Conservation (phyloP, 1,140 invertebrate species). For the Bombus haemorrhoidalis region DNA sequence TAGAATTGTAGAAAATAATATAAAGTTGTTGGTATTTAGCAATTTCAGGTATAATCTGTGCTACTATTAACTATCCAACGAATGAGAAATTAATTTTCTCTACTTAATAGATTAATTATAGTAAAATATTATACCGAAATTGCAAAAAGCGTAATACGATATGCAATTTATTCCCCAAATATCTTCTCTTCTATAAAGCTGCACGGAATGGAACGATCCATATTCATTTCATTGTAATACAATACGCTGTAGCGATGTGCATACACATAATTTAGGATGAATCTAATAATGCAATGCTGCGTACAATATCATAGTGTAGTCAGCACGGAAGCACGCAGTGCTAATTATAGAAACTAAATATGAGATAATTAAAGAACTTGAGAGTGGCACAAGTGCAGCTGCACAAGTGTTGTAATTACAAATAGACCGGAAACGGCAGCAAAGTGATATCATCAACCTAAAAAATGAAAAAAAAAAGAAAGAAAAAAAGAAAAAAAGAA, state of each 20-base stretch:
- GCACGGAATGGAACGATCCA: too few relatives aligned
- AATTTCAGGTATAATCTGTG: too few relatives aligned
- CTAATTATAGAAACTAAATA: slow-evolving; percentile 39
- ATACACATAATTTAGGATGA: background rate
- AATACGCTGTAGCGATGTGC: background rate
- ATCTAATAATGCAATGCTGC: background rate
- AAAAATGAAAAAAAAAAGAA: background rate
- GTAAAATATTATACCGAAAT: too few relatives aligned
- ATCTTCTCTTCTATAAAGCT: too few relatives aligned
- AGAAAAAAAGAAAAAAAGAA: background rate
- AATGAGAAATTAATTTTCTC: too few relatives aligned
- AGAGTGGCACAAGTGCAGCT: slow-evolving; percentile 26
- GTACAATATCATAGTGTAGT: background rate
- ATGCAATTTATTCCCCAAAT: too few relatives aligned
- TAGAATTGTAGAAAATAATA: background rate
- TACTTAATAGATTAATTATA: too few relatives aligned
- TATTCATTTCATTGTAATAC: background rate
- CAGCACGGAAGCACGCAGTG: background rate
- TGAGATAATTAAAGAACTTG: slow-evolving; percentile 32
- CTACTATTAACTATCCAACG: too few relatives aligned
- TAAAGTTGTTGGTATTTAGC: background rate
- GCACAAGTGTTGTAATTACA: background rate
- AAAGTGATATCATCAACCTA: background rate
- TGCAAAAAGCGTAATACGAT: too few relatives aligned
- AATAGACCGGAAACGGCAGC: background rate